A percentile compares a stretch with the other conserved stretches of the same genome.
These are phyloP conservation scores for Caenorhabditis parvicauda DNA, from an alignment of 2,888 invertebrate species.

Conservation along the genomic window DNA sequence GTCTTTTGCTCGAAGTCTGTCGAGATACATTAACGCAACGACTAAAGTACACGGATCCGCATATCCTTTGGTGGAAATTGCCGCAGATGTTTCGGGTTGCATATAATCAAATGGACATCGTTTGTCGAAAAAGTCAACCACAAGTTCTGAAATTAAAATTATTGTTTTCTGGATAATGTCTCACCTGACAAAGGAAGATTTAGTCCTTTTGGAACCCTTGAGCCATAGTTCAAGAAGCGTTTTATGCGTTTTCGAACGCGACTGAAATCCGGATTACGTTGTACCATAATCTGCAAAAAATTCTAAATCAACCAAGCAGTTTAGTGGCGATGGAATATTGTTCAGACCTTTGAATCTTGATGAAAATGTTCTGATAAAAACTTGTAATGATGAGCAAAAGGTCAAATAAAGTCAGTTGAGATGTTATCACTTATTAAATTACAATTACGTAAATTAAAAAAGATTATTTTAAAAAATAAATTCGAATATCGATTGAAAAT, in stretches of 20 bases:
- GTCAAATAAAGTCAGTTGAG: too few relatives aligned
- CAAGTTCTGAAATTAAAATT: slow-evolving; percentile 51
- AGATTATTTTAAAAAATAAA: not conserved
- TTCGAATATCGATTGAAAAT: not conserved
- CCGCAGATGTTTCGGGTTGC: slow-evolving; percentile 53
- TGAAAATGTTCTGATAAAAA: too few relatives aligned
- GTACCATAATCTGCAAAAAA: too few relatives aligned
- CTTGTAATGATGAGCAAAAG: too few relatives aligned
- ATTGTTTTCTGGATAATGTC: not conserved
- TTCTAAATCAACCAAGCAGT: too few relatives aligned
- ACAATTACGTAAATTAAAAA: too few relatives aligned
- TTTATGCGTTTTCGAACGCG: slow-evolving; percentile 71
- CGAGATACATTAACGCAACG: slow-evolving; percentile 86
- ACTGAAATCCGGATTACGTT: slow-evolving; percentile 46
- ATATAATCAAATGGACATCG: slow-evolving; percentile 54
- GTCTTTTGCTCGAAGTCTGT: slow-evolving; percentile 74
- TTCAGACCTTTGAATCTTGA: too few relatives aligned
- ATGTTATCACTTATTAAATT: too few relatives aligned
- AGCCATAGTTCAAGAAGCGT: slow-evolving; percentile 84
- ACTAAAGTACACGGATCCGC: slow-evolving; percentile 89
- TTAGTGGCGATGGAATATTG: too few relatives aligned
- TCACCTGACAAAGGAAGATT: slow-evolving; percentile 53
- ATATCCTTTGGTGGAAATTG: slow-evolving; percentile 69
- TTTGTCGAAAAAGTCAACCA: slow-evolving; percentile 57
- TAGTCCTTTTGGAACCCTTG: slow-evolving; percentile 38